These are phyloP conservation scores for Puntigrus tetrazona DNA, from an alignment of 2,113 vertebrate species.

Conservation along the genomic window DNA sequence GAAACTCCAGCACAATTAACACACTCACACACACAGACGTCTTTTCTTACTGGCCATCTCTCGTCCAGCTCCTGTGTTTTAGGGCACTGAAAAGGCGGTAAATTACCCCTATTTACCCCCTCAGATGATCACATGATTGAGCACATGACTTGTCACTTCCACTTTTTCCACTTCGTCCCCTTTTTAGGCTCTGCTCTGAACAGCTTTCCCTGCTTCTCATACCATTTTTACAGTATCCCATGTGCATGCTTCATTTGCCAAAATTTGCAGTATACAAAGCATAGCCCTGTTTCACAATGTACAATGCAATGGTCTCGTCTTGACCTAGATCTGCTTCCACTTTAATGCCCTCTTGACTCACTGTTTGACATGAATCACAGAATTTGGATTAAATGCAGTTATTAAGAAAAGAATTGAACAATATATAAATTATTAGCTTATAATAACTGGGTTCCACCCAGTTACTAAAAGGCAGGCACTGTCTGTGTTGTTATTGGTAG, in stretches of 20 bases:
- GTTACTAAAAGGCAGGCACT: no score
- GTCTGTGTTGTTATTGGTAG: not conserved
- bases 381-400: not conserved
- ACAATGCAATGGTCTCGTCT: not conserved
- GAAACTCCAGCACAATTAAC: slow-evolving; percentile 33
- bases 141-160: not conserved
- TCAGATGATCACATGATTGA: slow-evolving; percentile 19
- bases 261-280: not conserved
- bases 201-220: not conserved
- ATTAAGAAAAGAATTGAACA: not conserved
- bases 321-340: not conserved
- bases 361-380: not conserved
- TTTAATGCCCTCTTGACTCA: not conserved
- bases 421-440: not conserved
- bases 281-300: not conserved
- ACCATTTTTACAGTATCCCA: not conserved
- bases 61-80: not conserved
- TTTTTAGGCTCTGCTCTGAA: not conserved
- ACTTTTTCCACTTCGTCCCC: not conserved
- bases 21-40: not conserved
- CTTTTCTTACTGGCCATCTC: not conserved
- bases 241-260: not conserved
- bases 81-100: not conserved
- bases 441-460: not conserved
- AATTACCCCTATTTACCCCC: not conserved